Conservation (phyloP, 2,797 vertebrate genomes). For the Epinephelus coioides region DNA sequence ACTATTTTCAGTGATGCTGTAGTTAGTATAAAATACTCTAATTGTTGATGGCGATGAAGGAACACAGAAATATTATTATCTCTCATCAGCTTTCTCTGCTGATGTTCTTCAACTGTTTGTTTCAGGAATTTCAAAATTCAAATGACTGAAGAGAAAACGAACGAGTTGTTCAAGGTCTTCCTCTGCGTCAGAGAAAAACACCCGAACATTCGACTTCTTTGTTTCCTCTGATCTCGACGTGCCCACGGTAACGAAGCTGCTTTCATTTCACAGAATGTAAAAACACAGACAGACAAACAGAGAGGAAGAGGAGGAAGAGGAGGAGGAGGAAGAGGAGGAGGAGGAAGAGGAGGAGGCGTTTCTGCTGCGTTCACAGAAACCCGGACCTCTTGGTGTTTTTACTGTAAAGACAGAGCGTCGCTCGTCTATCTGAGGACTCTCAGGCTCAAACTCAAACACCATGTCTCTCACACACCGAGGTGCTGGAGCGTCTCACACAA, state of each 20-base stretch:
- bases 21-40: too few relatives aligned
- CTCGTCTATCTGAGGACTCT: neutral
- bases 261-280: neutral
- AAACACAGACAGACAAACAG: neutral
- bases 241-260: constrained; percentile 17
- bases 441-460: constrained; percentile 14
- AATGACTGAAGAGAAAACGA: too few relatives aligned
- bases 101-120: too few relatives aligned
- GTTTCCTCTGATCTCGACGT: constrained; percentile 6
- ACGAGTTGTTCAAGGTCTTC: neutral
- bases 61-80: too few relatives aligned
- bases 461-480: neutral
- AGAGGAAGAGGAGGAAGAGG: neutral
- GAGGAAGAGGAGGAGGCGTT: neutral
- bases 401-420: neutral
- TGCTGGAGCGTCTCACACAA: constrained; percentile 10
- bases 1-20: too few relatives aligned
- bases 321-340: neutral
- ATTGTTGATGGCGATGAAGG: too few relatives aligned
- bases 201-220: constrained; percentile 12
- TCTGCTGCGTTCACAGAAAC: constrained; percentile 48
- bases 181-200: neutral
- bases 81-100: too few relatives aligned
- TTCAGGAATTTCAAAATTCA: too few relatives aligned
- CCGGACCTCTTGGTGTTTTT: neutral